Conservation (phyloP, 1,140 invertebrate genomes). For the Ceratina australensis region DNA sequence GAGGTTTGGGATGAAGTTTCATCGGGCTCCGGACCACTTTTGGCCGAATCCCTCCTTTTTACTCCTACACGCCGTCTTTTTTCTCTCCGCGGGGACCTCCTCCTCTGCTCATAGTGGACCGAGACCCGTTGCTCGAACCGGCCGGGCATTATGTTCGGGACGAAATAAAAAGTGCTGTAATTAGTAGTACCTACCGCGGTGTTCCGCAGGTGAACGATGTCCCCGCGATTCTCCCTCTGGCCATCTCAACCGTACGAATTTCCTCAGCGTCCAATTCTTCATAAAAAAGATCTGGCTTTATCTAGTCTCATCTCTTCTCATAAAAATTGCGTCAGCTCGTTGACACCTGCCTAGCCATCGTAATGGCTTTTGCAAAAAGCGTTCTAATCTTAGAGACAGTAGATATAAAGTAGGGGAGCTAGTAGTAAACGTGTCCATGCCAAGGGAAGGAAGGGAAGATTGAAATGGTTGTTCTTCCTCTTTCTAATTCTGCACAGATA, state of each 20-base stretch:
- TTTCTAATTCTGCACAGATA: too few relatives aligned
- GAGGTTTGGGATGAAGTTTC: neutral
- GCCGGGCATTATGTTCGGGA: conserved; percentile 51
- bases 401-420: too few relatives aligned
- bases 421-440: too few relatives aligned
- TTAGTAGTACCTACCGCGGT: conserved; percentile 62
- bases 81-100: neutral
- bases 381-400: too few relatives aligned
- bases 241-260: conserved; percentile 19
- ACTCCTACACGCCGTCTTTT: conserved; percentile 27
- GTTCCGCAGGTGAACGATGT: conserved; percentile 47
- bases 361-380: too few relatives aligned
- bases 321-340: too few relatives aligned
- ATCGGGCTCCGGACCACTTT: neutral
- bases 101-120: conserved; percentile 5
- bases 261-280: conserved; percentile 11
- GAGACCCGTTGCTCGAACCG: conserved; percentile 22
- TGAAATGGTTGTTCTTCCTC: too few relatives aligned
- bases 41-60: conserved; percentile 21
- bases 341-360: too few relatives aligned
- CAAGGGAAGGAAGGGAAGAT: too few relatives aligned
- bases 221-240: conserved; percentile 27
- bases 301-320: too few relatives aligned
- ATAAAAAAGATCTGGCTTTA: neutral
- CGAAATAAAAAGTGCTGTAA: conserved; percentile 59